Evolutionary conservation across 2,888 invertebrate species (phyloP).

Genomic region (Himalopsyche kuldschensis): DNA sequence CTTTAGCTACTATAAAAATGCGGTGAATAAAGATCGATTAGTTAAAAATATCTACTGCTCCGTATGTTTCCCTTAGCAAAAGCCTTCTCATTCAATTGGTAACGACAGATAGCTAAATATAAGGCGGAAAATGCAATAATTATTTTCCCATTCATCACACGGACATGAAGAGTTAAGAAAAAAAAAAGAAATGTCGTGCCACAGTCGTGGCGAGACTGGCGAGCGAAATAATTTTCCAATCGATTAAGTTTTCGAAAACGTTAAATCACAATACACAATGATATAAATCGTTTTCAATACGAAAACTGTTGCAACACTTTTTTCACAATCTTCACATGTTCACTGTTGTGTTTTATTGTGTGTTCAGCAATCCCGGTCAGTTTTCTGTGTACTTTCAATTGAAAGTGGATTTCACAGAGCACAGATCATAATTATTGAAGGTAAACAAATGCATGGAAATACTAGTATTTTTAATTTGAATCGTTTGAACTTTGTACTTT

Average conservation of each 20-base stretch:
- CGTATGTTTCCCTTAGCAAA: not conserved
- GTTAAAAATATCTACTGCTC: not conserved
- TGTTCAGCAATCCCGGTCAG: no score
- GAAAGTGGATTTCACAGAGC: no score
- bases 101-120: constrained; percentile 7
- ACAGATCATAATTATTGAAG: no score
- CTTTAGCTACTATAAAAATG: no score
- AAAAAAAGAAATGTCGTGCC: not conserved
- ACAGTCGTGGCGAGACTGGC: not conserved
- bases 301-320: not conserved
- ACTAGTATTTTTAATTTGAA: no score
- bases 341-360: no score
- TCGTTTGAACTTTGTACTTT: no score
- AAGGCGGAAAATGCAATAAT: constrained; percentile 22
- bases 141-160: constrained; percentile 24
- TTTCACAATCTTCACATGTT: no score
- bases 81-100: not conserved
- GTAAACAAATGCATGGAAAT: no score
- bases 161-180: constrained; percentile 19
- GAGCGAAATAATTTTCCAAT: not conserved
- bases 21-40: not conserved
- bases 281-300: not conserved
- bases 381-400: no score
- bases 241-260: not conserved
- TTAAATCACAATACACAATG: not conserved